Conservation (phyloP, 2,797 vertebrate genomes). For the Leptatherina wallacei region DNA sequence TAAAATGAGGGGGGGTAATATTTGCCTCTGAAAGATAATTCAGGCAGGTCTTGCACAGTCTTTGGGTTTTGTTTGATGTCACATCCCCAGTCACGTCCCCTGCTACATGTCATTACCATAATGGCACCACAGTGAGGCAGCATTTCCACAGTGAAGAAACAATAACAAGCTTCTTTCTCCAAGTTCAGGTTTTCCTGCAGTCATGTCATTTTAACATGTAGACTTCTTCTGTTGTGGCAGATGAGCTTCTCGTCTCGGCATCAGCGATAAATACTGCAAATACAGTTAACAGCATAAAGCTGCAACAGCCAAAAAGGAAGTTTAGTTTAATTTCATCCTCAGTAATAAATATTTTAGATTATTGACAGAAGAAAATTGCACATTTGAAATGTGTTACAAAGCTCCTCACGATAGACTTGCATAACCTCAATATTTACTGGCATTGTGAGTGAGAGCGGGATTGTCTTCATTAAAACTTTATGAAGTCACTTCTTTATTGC, state of each 20-base stretch:
- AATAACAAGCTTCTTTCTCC: too few relatives aligned
- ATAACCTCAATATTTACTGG: constrained; percentile 37
- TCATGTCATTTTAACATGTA: neutral
- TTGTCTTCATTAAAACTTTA: constrained; percentile 34
- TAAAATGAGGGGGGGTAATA: neutral
- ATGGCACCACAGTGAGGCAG: constrained; percentile 30
- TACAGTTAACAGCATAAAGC: neutral
- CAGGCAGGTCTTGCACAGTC: neutral
- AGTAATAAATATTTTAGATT: neutral
- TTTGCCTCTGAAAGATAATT: neutral
- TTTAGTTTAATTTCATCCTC: neutral
- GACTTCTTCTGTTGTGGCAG: neutral
- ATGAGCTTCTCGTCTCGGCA: neutral
- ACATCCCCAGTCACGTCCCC: too few relatives aligned
- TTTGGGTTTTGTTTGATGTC: neutral
- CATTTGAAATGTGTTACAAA: neutral
- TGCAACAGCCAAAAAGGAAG: neutral
- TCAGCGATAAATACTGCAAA: neutral
- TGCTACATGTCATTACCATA: neutral
- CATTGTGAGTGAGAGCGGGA: constrained; percentile 17
- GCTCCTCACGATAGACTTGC: neutral
- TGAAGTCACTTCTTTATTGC: constrained; percentile 29
- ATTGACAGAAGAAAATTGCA: neutral
- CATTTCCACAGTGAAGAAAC: constrained; percentile 15
- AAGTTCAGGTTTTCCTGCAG: neutral